A percentile compares a stretch with the other conserved stretches of the same genome.
Evolutionary conservation across 2,888 invertebrate species (phyloP).

Genomic region (Thecophora atra): DNA sequence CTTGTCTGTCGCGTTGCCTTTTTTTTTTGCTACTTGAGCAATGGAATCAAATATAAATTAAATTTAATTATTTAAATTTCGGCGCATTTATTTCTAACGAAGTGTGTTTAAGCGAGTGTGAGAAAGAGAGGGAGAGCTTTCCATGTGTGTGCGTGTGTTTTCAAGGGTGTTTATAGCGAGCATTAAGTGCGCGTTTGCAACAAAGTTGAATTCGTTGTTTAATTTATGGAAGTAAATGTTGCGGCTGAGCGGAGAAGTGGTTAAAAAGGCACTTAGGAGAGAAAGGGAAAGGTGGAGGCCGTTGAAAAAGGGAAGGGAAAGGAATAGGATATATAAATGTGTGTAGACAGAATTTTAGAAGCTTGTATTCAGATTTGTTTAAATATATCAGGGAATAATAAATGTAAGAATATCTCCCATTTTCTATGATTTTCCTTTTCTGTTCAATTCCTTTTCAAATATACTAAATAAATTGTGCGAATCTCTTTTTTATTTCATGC

Average conservation of each 20-base stretch:
- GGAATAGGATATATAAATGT: no score
- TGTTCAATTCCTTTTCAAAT: no score
- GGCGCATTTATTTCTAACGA: slow-evolving; percentile 16
- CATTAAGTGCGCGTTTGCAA: not conserved
- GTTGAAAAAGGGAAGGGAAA: no score
- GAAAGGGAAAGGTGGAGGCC: not conserved
- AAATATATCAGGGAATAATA: no score
- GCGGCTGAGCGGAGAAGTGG: not conserved
- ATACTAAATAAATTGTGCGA: no score
- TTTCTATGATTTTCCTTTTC: not conserved
- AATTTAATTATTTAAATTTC: slow-evolving; percentile 48
- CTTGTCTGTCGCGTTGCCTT: slow-evolving; percentile 18
- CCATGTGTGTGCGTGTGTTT: no score
- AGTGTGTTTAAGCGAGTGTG: slow-evolving; percentile 47
- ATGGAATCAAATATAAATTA: slow-evolving; percentile 46
- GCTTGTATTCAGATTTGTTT: no score
- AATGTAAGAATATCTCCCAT: no score
- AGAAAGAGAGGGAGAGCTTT: slow-evolving; percentile 39
- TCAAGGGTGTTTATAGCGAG: not conserved
- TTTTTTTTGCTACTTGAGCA: slow-evolving; percentile 14
- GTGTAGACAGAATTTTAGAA: no score
- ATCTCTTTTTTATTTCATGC: no score
- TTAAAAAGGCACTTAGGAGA: not conserved
- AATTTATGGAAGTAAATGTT: slow-evolving; percentile 13
- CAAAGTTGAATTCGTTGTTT: slow-evolving; percentile 4